A percentile compares a stretch with the other conserved stretches of the same genome.
These are phyloP conservation scores for Cisticola juncidis DNA, from an alignment of 2,113 vertebrate species.

Conservation along the genomic window DNA sequence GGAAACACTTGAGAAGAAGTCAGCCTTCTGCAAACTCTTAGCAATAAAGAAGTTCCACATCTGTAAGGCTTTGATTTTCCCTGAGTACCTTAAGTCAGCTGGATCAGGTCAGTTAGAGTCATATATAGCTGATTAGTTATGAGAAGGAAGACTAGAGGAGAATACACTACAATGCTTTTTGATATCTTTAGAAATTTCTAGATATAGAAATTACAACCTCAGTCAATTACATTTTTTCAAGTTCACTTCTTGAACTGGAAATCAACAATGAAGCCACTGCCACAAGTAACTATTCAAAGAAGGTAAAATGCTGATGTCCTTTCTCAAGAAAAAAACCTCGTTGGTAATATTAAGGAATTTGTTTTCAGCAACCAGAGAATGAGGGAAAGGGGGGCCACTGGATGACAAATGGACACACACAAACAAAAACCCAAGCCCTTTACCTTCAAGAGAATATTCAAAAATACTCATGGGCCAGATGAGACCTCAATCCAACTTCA, in stretches of 20 bases:
- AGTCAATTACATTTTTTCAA: background rate
- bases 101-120: background rate
- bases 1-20: background rate
- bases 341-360: background rate
- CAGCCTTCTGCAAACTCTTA: background rate
- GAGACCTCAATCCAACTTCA: background rate
- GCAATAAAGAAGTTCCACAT: background rate
- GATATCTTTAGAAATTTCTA: background rate
- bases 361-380: background rate
- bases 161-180: background rate
- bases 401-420: background rate
- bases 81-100: background rate
- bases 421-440: background rate
- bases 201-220: background rate
- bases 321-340: background rate
- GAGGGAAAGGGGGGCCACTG: background rate
- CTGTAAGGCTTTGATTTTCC: background rate
- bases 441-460: background rate
- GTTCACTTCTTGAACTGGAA: background rate
- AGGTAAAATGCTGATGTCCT: background rate
- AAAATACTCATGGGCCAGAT: background rate
- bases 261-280: background rate
- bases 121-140: background rate
- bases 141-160: background rate
- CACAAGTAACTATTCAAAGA: background rate